Percentiles rank a stretch among this genome's conserved stretches.
phyloP scores from a whole-genome alignment of 2,888 invertebrate genomes.

The Baronia brevicornis region DNA sequence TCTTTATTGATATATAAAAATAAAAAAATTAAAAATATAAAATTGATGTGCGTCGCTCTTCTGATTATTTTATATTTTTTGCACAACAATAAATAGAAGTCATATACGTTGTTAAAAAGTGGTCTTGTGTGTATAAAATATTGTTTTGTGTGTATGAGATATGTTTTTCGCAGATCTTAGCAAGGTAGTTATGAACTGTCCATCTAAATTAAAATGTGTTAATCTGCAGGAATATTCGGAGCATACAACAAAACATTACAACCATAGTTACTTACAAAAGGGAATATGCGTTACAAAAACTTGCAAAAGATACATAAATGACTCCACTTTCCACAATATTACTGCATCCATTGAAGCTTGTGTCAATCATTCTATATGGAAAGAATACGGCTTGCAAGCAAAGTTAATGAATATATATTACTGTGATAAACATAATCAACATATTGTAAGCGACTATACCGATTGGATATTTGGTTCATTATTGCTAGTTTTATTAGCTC shows the following conservation, averaged over 20 bases:
- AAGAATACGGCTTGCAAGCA: slow-evolving; percentile 21
- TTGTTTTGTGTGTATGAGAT: too few relatives aligned
- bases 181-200: too few relatives aligned
- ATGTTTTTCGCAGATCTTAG: too few relatives aligned
- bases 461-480: neutral
- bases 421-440: slow-evolving; percentile 10
- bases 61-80: too few relatives aligned
- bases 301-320: neutral
- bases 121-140: too few relatives aligned
- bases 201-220: too few relatives aligned
- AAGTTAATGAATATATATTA: slow-evolving; percentile 15
- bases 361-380: slow-evolving; percentile 30
- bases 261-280: slow-evolving; percentile 3
- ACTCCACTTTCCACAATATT: too few relatives aligned
- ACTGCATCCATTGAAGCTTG: slow-evolving; percentile 47
- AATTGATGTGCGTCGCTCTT: too few relatives aligned
- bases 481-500: neutral
- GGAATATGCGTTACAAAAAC: slow-evolving; percentile 1
- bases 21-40: too few relatives aligned
- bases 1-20: too few relatives aligned
- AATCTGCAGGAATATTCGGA: slow-evolving; percentile 2
- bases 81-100: too few relatives aligned
- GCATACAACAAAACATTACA: slow-evolving; percentile 3
- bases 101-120: too few relatives aligned
- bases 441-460: neutral